These are phyloP conservation scores for Plotosus lineatus DNA, from an alignment of 2,113 vertebrate genomes.

Conservation along the genomic window DNA sequence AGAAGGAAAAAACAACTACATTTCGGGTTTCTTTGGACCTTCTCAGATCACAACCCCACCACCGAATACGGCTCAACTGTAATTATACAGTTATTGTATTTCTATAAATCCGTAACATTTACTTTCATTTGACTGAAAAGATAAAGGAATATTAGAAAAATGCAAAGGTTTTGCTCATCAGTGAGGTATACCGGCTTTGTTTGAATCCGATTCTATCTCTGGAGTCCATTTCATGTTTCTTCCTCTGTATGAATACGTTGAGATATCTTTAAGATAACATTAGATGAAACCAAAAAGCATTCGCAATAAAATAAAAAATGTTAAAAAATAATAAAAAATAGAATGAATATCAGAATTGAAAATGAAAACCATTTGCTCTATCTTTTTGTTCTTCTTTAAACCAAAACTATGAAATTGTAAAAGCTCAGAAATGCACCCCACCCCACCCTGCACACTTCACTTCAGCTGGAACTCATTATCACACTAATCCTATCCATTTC, in stretches of 20 bases:
- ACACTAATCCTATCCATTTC: conserved; percentile 59
- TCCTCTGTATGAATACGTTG: too few relatives aligned
- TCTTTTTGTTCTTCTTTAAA: background rate
- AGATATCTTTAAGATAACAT: background rate
- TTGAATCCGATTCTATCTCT: background rate
- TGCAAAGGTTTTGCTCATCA: too few relatives aligned
- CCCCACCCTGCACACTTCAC: conserved; percentile 48
- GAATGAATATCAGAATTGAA: too few relatives aligned
- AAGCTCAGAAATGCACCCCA: background rate
- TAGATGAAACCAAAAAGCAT: background rate
- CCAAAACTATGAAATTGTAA: background rate
- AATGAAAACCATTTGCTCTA: too few relatives aligned
- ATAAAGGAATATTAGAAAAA: background rate
- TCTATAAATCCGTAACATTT: background rate
- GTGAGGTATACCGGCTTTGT: background rate
- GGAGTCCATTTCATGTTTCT: background rate
- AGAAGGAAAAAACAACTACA: background rate
- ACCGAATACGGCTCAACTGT: background rate
- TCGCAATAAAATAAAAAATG: background rate
- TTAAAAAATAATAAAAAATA: background rate
- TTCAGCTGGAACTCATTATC: conserved; percentile 60
- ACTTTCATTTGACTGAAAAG: background rate
- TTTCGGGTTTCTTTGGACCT: background rate
- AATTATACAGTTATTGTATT: background rate
- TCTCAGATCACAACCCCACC: too few relatives aligned